Base-by-base conservation (phyloP, 2,113 vertebrate species). In the Phasianus colchicus region DNA sequence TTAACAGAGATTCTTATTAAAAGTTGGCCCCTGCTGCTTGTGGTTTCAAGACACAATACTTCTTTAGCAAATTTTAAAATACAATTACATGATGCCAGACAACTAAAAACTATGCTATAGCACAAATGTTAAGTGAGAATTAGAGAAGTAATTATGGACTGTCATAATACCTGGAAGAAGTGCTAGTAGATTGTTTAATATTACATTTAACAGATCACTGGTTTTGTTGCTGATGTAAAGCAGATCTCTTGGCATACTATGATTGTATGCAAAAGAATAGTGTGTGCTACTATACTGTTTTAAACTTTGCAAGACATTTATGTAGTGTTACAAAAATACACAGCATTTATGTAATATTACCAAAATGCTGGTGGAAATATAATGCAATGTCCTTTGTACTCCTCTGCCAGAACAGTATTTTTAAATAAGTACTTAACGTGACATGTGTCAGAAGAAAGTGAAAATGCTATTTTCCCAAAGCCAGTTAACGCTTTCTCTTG, bases 1-100 rank as follows among this genome's bases (percentile, higher is more conserved):
- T 76, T 75, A 90, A 52, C 86, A 63, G 57, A 86, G 52, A 65
- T 70, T 66, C 43, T 94, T 88, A 78, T 40, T 90, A 95, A 93
- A 94, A 90, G 71, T 55, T 89, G 86, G 18, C 73, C 58, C 80
- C 86, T 90, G 81, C 86, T 89, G 77, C 69, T 90, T 65, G 45
- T 25, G 48, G 48, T 70, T 94, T 95, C 61, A 48, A 86, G 80
- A 74, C 29, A n/a, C 17, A 57, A 54, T 54, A 29, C 32, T 87
- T 80, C 70, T 75, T 86, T 10, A 52, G 50, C 47, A 84, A 81
- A 67, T 82, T 86, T 90, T 45, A 69, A 72, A 92, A 72, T 43
- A 79, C 61, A 75, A 60, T 45, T 92, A 27, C 32, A 17, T 3
- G 2, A 52, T 38, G 22, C 36, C 66, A 91, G 82, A 43, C 61